Evolutionary conservation across 2,797 vertebrate genomes (phyloP).

Genomic region (Garrulus glandarius): DNA sequence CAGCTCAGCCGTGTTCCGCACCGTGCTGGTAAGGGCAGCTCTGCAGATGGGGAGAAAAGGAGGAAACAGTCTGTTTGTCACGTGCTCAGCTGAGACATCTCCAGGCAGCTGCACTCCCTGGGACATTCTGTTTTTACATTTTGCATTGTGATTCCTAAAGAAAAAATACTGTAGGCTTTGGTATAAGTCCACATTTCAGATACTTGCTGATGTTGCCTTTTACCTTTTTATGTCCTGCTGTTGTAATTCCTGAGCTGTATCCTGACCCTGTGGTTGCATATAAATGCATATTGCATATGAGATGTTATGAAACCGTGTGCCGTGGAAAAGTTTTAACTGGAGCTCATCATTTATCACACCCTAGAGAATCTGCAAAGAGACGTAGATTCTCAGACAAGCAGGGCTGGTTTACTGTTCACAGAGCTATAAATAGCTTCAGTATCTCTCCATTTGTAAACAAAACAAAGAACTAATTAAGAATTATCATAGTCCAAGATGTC

Average conservation of each 20-base stretch:
- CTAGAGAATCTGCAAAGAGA: neutral
- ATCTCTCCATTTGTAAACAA: neutral
- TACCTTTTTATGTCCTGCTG: neutral
- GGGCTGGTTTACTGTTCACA: neutral
- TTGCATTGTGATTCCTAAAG: neutral
- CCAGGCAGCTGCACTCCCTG: neutral
- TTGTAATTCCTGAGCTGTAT: neutral
- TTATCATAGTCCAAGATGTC: neutral
- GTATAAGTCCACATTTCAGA: neutral
- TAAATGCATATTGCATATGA: neutral
- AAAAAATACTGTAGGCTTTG: neutral
- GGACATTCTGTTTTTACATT: neutral
- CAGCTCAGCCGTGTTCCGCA: slow-evolving; percentile 78
- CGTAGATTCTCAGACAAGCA: neutral
- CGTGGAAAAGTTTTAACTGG: neutral
- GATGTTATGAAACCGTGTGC: neutral
- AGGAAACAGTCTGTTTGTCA: neutral
- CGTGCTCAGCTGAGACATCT: neutral
- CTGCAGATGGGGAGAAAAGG: neutral
- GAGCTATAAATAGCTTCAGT: neutral
- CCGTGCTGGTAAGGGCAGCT: slow-evolving; percentile 73
- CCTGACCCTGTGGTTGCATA: neutral
- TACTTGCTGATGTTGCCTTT: neutral
- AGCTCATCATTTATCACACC: neutral
- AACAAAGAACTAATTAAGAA: neutral